These are phyloP conservation scores for Andrena hattorfiana DNA, from an alignment of 2,888 invertebrate species.

Conservation along the genomic window DNA sequence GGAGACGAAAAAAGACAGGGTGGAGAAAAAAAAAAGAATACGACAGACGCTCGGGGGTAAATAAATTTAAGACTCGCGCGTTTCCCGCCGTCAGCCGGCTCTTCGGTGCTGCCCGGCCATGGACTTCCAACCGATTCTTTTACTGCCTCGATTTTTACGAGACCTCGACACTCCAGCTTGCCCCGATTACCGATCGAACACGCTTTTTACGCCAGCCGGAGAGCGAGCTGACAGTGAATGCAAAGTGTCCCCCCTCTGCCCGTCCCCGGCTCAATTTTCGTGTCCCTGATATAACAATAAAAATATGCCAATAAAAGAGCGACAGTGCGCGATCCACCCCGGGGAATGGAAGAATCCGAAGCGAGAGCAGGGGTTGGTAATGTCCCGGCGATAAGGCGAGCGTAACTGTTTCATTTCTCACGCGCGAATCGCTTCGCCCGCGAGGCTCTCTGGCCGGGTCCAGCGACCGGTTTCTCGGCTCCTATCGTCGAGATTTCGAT, in stretches of 20 bases:
- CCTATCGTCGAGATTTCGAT: background rate
- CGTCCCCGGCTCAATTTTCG: conserved; percentile 53
- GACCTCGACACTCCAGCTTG: conserved; percentile 39
- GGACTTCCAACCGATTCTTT: conserved; percentile 47
- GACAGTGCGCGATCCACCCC: background rate
- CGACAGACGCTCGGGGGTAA: conserved; percentile 34
- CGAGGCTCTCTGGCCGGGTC: background rate
- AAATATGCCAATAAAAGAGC: conserved; percentile 57
- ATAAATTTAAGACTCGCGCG: conserved; percentile 54
- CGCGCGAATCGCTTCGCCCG: conserved; percentile 7
- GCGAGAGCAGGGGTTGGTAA: conserved; percentile 19
- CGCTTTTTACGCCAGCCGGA: conserved; percentile 50
- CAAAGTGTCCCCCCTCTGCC: conserved; percentile 54
- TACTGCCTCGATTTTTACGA: conserved; percentile 62
- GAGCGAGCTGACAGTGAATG: conserved; percentile 51
- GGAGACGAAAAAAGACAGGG: conserved; percentile 4
- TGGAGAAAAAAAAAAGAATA: background rate
- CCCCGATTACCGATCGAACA: conserved; percentile 65
- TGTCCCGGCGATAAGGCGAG: conserved; percentile 12
- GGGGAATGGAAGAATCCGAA: conserved; percentile 32
- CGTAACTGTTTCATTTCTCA: conserved; percentile 32
- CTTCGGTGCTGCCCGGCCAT: conserved; percentile 20
- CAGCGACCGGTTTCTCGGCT: background rate
- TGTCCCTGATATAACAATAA: conserved; percentile 54
- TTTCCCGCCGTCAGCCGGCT: conserved; percentile 47